Evolutionary conservation across 37 sponge, comb jelly and placozoan genomes (phyloP), one percentile per base, ranked within the genome.

Genomic region (Cliona cf. orientalis): DNA sequence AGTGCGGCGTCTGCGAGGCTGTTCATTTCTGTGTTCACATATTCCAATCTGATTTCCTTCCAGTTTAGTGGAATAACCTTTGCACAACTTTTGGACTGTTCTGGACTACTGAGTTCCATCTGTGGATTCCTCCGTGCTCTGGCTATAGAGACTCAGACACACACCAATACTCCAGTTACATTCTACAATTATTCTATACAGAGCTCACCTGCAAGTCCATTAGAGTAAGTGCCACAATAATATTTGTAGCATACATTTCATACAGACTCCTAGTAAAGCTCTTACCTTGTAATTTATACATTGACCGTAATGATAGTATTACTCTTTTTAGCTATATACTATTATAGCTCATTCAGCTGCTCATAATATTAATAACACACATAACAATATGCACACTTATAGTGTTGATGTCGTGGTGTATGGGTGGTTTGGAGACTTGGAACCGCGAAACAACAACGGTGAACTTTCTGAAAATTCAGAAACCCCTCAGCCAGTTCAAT

Each of bases 321-420:
- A 62, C 25, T 62, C 12, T 6, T 62, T n/a, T n/a, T 62, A 23
- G 7, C 25, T 62, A 62, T 23, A 26, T 23, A 14, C 53, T 31
- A 74, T 58, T 11, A 12, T 9, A 5, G 45, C 73, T 29, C 73
- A 45, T 31, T 11, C 73, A 75, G n/a, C 3, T 34, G 33, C 62
- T 34, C 40, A 35, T 38, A 58, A 38, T 29, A 9, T 35, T 29
- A 75, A 37, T 29, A 19, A 58, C 60, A 11, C 76, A 75, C 62
- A 58, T 62, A 75, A 38, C 29, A 38, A 58, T 22, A 75, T 62
- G 34, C 62, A 75, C 76, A 75, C 62, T 66, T 29, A 29, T 26
- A 80, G 80, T 25, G 38, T 80, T 5, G 69, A 31, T 9, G 72
- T 81, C 46, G 38, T 2, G 42, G 36, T 81, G 62, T 71, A 69